Base-by-base conservation (phyloP, 2,797 vertebrate species). In the Diplodus sargus region DNA sequence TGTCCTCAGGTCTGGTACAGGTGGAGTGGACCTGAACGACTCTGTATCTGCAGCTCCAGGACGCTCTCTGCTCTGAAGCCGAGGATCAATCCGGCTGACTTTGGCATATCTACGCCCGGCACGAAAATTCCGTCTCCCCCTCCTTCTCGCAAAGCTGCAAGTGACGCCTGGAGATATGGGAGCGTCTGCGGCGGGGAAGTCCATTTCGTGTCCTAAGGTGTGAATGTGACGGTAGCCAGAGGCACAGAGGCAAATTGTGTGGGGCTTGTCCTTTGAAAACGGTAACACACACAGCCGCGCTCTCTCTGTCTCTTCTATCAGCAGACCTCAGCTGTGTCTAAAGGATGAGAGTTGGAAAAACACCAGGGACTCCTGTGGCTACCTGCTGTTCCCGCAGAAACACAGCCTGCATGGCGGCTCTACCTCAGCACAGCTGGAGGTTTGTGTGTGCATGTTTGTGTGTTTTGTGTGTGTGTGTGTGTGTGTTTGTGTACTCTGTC, bases 371-470 rank as follows among this genome's bases (percentile, higher is more conserved):
- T 89, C 85, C 77, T 78, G 85, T 81, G 84, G 87, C 83, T 89
- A 89, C 91, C 90, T 90, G 90, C 90, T 92, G 94, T 94, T 94
- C 90, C 90, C 70, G 87, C 92, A 93, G 92, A 91, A 94, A 95
- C 92, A 88, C 85, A 86, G 82, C 71, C 81, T 70, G 84, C 79
- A 74, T 58, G 81, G 77, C 84, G 75, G 70, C 68, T 83, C 77
- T 81, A 82, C 73, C 79, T 88, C 81, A 63, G 79, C 90, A 86
- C 88, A 91, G 87, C 87, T 89, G 88, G 85, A 87, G 66, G 63
- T 83, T 70, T 75, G 25, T 54, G 70, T 51, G 15, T 69, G 25
- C 9, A 4, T 53, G 52, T 73, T 39, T 73, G 72, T 76, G 64
- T 74, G 45, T 57, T 34, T 45, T 59, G 23, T 70, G 49, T 76